Evolutionary conservation across 2,797 vertebrate species (phyloP).

Genomic region (Ptychadena robeensis): DNA sequence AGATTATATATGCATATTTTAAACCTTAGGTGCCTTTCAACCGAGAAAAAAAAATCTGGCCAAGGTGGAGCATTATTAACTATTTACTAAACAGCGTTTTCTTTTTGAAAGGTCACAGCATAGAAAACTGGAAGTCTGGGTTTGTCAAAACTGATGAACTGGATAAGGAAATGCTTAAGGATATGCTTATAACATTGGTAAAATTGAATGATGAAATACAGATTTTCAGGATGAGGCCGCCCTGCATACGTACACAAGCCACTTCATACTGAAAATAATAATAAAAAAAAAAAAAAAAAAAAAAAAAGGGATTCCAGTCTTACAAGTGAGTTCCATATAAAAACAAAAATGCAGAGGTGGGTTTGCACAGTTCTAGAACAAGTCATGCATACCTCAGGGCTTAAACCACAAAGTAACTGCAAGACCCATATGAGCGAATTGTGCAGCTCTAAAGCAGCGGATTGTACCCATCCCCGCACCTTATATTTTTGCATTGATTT

Average conservation of each 20-base stretch:
- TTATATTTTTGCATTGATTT: neutral
- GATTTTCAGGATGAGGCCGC: neutral
- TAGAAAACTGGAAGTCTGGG: slow-evolving; percentile 78
- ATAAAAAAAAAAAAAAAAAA: too few relatives aligned
- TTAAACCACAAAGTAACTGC: neutral
- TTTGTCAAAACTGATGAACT: slow-evolving; percentile 82
- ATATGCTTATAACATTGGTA: slow-evolving; percentile 80
- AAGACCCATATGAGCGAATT: slow-evolving; percentile 63
- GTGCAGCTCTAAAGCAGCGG: neutral
- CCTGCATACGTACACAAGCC: neutral
- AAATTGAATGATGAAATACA: slow-evolving; percentile 68
- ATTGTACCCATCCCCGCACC: neutral
- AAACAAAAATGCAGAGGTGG: slow-evolving; percentile 11
- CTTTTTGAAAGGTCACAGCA: slow-evolving; percentile 76
- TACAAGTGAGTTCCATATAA: neutral
- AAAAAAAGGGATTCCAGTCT: slow-evolving; percentile 24
- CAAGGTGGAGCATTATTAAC: slow-evolving; percentile 67
- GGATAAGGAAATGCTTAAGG: too few relatives aligned
- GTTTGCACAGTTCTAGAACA: slow-evolving; percentile 4
- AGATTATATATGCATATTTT: slow-evolving; percentile 73
- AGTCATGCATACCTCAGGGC: neutral
- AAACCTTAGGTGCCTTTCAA: slow-evolving; percentile 70
- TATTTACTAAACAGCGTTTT: slow-evolving; percentile 74
- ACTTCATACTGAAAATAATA: slow-evolving; percentile 6
- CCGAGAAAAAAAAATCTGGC: slow-evolving; percentile 69